A percentile compares a stretch with the other conserved stretches of the same genome.
Conservation (phyloP, 1,140 invertebrate species). For the Drosophila repletoides region DNA sequence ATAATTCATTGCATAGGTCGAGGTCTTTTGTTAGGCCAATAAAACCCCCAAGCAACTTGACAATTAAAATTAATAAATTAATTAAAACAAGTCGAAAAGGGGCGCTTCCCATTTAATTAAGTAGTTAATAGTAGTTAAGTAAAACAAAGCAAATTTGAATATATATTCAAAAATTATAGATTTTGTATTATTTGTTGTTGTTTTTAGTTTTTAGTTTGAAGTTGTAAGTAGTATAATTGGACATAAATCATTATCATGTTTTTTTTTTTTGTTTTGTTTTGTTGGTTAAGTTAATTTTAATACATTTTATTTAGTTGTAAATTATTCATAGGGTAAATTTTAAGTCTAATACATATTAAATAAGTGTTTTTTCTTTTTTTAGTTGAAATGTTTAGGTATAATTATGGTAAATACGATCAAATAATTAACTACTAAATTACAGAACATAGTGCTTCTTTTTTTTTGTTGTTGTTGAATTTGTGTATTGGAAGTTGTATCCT, state of each 20-base stretch:
- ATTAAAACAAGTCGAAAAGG: conserved; percentile 30
- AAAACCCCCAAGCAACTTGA: conserved; percentile 28
- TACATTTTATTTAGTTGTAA: conserved; percentile 76
- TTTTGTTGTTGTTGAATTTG: too few relatives aligned
- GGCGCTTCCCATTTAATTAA: conserved; percentile 27
- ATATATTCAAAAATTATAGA: conserved; percentile 69
- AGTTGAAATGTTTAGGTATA: conserved; percentile 47
- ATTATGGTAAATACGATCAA: conserved; percentile 71
- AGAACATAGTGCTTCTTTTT: conserved; percentile 45
- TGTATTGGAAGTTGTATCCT: conserved; percentile 16
- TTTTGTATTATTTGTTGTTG: conserved; percentile 58
- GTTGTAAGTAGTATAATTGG: conserved; percentile 71
- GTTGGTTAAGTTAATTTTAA: conserved; percentile 73
- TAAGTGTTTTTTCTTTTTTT: conserved; percentile 27
- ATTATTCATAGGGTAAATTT: conserved; percentile 66
- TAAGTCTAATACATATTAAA: conserved; percentile 65
- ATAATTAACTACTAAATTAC: conserved; percentile 74
- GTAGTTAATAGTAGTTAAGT: conserved; percentile 23
- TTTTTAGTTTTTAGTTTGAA: conserved; percentile 53
- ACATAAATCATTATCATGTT: conserved; percentile 29
- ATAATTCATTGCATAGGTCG: conserved; percentile 37
- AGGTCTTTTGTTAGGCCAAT: conserved; percentile 17
- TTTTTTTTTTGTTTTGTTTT: conserved; percentile 28
- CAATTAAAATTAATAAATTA: conserved; percentile 38
- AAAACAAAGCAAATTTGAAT: conserved; percentile 45